phyloP scores from a whole-genome alignment of 2,888 invertebrate genomes.

The Phoronis australis region DNA sequence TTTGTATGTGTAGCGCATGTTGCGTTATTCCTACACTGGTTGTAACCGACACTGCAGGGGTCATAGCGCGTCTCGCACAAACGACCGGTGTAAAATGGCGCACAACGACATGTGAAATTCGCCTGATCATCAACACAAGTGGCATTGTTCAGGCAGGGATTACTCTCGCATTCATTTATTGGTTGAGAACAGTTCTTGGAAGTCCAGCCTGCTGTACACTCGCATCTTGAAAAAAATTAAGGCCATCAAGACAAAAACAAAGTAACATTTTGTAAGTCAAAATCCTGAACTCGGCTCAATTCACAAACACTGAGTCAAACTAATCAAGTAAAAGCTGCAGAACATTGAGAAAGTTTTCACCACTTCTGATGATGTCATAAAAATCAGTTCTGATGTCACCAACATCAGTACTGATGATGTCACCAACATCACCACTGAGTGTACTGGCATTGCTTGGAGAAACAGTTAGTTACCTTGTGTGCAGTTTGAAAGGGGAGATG shows the following conservation, averaged over 20 bases:
- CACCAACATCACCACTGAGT: too few species aligned
- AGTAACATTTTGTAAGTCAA: background rate
- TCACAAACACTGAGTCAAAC: too few species aligned
- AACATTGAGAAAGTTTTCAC: too few species aligned
- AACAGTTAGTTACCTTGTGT: too few species aligned
- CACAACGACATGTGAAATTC: background rate
- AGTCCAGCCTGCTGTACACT: background rate
- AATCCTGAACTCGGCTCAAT: background rate
- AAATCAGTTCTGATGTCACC: too few species aligned
- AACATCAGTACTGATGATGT: too few species aligned
- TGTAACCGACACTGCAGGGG: background rate
- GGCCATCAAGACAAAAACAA: background rate
- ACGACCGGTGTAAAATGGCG: background rate
- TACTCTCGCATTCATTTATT: background rate
- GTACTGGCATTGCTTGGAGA: too few species aligned
- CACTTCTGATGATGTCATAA: too few species aligned
- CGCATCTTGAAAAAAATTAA: background rate
- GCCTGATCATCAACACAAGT: background rate
- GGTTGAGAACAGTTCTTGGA: background rate
- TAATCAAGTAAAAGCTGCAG: too few species aligned
- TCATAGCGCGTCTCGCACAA: background rate
- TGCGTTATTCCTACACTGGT: background rate
- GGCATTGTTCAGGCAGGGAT: background rate
- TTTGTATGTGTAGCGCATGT: background rate
- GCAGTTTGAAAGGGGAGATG: too few species aligned